Evolutionary conservation across 2,888 invertebrate genomes (phyloP).

Genomic region (Crematogaster levior): DNA sequence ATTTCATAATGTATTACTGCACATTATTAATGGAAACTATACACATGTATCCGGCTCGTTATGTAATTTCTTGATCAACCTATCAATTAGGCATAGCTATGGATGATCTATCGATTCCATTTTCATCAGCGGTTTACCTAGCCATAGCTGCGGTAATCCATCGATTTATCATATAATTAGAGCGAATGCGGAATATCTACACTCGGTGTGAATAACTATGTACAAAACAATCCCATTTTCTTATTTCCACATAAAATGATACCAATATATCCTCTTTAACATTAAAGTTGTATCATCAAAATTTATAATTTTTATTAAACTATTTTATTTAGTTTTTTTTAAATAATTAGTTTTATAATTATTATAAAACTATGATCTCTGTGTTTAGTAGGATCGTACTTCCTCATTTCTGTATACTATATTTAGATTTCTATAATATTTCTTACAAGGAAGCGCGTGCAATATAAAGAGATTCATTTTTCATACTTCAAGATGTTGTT

Average conservation of each 20-base stretch:
- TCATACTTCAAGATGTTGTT: no score
- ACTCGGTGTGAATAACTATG: neutral
- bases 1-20: neutral
- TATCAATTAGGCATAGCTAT: neutral
- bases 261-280: neutral
- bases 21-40: neutral
- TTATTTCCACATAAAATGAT: neutral
- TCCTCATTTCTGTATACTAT: no score
- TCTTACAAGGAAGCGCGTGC: no score
- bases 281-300: neutral
- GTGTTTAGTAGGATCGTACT: no score
- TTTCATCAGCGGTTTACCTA: neutral
- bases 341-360: no score
- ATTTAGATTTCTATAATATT: no score
- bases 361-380: neutral
- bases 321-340: no score
- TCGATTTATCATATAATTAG: slow-evolving; percentile 8
- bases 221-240: neutral
- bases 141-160: neutral
- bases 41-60: neutral
- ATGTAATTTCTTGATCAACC: neutral
- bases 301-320: neutral
- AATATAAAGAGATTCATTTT: no score
- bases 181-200: neutral
- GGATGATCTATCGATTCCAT: neutral